Evolutionary conservation across 2,797 vertebrate species (phyloP), one percentile per base, ranked within the genome.

Genomic region (Paguma larvata): DNA sequence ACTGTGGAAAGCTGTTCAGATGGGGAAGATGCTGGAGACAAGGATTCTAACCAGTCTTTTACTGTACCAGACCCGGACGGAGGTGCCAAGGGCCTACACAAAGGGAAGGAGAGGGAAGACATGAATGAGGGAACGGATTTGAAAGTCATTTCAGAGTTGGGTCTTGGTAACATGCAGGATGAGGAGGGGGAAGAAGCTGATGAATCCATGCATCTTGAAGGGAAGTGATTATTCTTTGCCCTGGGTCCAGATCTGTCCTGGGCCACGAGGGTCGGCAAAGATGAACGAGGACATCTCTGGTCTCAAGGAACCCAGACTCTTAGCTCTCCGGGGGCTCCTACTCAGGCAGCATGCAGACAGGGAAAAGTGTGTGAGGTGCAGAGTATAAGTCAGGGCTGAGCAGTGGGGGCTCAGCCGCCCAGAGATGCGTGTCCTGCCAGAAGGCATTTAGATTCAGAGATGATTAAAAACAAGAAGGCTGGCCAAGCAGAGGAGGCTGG

Each of bases 31-130:
- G 13, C 72, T 75, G 41, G 25, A 78, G 77, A 83, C 38, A 30
- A 84, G 75, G 56, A 87, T 70, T 86, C 72, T 25, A 4, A 70
- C 62, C 79, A 44, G 83, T 12, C 63, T 95, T 75, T 68, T n/a
- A 59, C 44, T 65, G 13, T 89, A 46, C 68, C 30, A 46, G 18
- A 87, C 73, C 68, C 83, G 75, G 19, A 80, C 53, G 85, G 30
- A 72, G 25, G 44, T 77, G 38, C 19, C 15, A n/a, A 79, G 56
- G 65, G 6, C 88, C 51, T 15, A 4, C 30, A 18, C 27, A 51
- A 78, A 65, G 30, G 11, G 73, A 41, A 34, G 38, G 8, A 48
- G 65, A 88, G 32, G 18, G 21, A 77, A 84, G n/a, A 41, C 62
- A 30, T 3, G 0, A 72, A 89, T 0, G 2, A 80, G 53, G 59